Percentiles rank a stretch among this genome's conserved stretches.
Evolutionary conservation across 2,888 invertebrate genomes (phyloP).

Genomic region (Subacronicta megacephala): DNA sequence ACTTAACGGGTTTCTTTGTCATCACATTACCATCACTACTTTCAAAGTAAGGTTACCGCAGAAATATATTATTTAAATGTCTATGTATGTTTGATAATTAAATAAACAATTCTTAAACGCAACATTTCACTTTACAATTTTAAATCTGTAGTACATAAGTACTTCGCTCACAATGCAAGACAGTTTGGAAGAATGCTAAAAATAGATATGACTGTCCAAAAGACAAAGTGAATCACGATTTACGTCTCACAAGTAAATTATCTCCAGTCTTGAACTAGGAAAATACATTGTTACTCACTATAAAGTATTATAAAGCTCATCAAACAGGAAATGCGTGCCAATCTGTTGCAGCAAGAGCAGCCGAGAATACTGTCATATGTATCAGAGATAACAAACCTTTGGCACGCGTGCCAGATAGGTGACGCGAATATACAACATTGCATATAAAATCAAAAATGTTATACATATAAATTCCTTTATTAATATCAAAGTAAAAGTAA

Average conservation of each 20-base stretch:
- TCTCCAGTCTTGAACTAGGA: slow-evolving; percentile 11
- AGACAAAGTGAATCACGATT: neutral
- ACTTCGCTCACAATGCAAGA: too few relatives aligned
- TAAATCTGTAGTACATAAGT: too few relatives aligned
- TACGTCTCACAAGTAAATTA: slow-evolving; percentile 1
- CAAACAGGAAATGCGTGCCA: slow-evolving; percentile 50
- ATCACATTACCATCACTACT: too few relatives aligned
- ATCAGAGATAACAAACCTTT: slow-evolving; percentile 26
- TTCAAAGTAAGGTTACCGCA: too few relatives aligned
- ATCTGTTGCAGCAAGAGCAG: slow-evolving; percentile 37
- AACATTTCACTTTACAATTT: too few relatives aligned
- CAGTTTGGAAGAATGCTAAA: too few relatives aligned
- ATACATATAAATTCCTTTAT: too few relatives aligned
- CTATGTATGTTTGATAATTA: too few relatives aligned
- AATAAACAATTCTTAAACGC: too few relatives aligned
- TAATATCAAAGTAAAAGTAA: too few relatives aligned
- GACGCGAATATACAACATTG: neutral
- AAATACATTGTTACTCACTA: slow-evolving; percentile 20
- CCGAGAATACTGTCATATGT: slow-evolving; percentile 27
- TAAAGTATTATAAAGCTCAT: slow-evolving; percentile 20
- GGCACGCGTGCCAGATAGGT: neutral
- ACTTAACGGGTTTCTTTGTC: too few relatives aligned
- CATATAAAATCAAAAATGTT: neutral
- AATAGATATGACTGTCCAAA: slow-evolving; percentile 2
- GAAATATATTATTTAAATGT: too few relatives aligned